A percentile compares a stretch with the other conserved stretches of the same genome.
Conservation (phyloP, 2,797 vertebrate species). For the Yasuhikotakia modesta region DNA sequence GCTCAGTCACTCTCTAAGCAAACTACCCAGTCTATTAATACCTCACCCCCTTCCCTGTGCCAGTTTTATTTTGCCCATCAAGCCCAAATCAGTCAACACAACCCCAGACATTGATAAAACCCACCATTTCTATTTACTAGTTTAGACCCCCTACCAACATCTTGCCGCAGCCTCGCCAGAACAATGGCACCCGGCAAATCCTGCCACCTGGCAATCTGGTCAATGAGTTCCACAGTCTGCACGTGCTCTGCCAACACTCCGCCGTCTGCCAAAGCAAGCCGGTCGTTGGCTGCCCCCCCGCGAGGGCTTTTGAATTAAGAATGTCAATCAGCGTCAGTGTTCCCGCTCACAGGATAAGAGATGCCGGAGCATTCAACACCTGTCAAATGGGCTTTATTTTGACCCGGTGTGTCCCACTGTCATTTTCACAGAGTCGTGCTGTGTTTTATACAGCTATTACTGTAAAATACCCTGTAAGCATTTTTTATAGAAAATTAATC, state of each 20-base stretch:
- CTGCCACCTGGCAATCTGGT: constrained; percentile 74
- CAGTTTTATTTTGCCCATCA: constrained; percentile 46
- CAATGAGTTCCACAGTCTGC: constrained; percentile 53
- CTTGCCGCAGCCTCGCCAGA: constrained; percentile 49
- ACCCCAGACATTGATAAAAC: constrained; percentile 46
- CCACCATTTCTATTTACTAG: constrained; percentile 40
- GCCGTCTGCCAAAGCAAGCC: constrained; percentile 68
- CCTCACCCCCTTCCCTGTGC: constrained; percentile 62
- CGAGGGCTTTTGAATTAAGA: constrained; percentile 74
- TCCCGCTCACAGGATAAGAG: constrained; percentile 65
- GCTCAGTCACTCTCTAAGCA: constrained; percentile 64
- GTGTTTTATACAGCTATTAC: constrained; percentile 16
- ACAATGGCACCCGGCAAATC: constrained; percentile 54
- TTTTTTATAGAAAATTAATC: neutral
- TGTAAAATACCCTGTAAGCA: constrained; percentile 1
- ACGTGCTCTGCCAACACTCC: constrained; percentile 69
- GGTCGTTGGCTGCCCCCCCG: constrained; percentile 55
- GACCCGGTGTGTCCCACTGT: constrained; percentile 39
- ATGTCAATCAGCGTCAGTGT: constrained; percentile 76
- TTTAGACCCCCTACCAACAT: constrained; percentile 48
- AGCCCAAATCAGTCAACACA: constrained; percentile 40
- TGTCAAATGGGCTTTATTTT: constrained; percentile 65
- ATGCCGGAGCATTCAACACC: constrained; percentile 78
- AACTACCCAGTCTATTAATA: constrained; percentile 66
- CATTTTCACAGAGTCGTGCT: constrained; percentile 19